A percentile compares a stretch with the other conserved stretches of the same genome.
Evolutionary conservation across 2,113 vertebrate genomes (phyloP).

Genomic region (Prunella himalayana): DNA sequence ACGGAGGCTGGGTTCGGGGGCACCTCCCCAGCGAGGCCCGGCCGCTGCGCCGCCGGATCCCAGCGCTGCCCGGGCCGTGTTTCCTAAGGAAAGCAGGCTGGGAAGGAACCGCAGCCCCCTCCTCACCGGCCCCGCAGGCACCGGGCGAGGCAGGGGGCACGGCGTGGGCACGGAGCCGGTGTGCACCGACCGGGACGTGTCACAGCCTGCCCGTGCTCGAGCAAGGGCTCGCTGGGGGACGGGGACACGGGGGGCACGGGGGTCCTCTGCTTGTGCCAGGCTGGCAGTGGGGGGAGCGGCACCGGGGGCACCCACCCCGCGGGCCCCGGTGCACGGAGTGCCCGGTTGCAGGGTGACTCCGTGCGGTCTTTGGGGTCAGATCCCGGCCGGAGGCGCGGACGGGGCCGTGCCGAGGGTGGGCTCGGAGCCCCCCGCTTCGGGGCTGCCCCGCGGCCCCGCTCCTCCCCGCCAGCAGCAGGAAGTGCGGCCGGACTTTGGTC

Average conservation of each 20-base stretch:
- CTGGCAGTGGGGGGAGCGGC: accelerated
- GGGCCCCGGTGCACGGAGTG: neutral
- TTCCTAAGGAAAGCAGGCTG: neutral
- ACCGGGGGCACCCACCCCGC: accelerated
- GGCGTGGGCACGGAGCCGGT: neutral
- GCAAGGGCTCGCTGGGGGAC: neutral
- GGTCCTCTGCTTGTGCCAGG: neutral
- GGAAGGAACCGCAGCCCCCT: neutral
- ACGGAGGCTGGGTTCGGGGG: accelerated
- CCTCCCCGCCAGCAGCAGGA: neutral
- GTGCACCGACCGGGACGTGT: neutral
- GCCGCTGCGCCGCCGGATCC: accelerated
- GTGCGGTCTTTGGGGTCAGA: accelerated
- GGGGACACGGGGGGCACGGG: neutral
- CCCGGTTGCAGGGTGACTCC: accelerated
- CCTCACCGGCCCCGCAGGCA: no score
- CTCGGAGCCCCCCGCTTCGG: neutral
- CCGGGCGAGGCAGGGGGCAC: neutral
- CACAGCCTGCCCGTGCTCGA: neutral
- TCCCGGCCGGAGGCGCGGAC: neutral
- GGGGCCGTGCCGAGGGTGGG: neutral
- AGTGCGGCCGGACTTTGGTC: neutral
- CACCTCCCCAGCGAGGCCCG: neutral
- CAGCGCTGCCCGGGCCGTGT: neutral
- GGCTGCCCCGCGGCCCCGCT: neutral